These are phyloP conservation scores for Strigops habroptila DNA, from an alignment of 2,113 vertebrate species.

Conservation along the genomic window DNA sequence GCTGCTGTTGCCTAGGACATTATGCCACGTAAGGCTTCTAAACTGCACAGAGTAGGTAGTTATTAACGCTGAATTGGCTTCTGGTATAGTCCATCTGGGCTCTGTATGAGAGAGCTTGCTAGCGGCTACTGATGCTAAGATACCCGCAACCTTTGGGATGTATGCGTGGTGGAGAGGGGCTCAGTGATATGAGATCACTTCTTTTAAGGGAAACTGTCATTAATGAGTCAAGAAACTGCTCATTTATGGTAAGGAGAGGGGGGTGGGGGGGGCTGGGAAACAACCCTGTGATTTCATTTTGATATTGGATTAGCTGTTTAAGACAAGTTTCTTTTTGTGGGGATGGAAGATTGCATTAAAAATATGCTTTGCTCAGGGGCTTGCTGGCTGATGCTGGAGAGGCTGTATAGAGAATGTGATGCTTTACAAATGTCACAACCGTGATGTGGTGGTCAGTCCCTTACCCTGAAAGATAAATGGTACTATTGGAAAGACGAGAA, in stretches of 20 bases:
- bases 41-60: conserved; percentile 87
- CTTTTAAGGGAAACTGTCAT: conserved; percentile 92
- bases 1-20: conserved; percentile 82
- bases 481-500: conserved; percentile 75
- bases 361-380: conserved; percentile 72
- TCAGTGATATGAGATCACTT: conserved; percentile 92
- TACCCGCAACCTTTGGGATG: conserved; percentile 96
- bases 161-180: conserved; percentile 92
- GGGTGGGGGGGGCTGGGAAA: conserved; percentile 38
- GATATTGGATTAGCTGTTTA: conserved; percentile 76
- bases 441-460: conserved; percentile 68
- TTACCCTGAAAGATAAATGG: conserved; percentile 73
- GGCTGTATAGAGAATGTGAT: conserved; percentile 71
- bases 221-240: conserved; percentile 94
- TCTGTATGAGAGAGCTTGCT: conserved; percentile 83
- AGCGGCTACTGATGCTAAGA: conserved; percentile 90
- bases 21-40: conserved; percentile 83
- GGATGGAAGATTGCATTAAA: conserved; percentile 73
- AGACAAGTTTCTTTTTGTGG: conserved; percentile 78
- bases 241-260: conserved; percentile 92
- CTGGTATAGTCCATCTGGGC: conserved; percentile 92
- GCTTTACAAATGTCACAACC: conserved; percentile 73
- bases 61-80: conserved; percentile 91
- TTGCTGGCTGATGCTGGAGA: conserved; percentile 69
- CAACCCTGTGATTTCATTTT: conserved; percentile 77